Evolutionary conservation across 2,113 vertebrate genomes (phyloP).

Genomic region (Misgurnus mizolepis): DNA sequence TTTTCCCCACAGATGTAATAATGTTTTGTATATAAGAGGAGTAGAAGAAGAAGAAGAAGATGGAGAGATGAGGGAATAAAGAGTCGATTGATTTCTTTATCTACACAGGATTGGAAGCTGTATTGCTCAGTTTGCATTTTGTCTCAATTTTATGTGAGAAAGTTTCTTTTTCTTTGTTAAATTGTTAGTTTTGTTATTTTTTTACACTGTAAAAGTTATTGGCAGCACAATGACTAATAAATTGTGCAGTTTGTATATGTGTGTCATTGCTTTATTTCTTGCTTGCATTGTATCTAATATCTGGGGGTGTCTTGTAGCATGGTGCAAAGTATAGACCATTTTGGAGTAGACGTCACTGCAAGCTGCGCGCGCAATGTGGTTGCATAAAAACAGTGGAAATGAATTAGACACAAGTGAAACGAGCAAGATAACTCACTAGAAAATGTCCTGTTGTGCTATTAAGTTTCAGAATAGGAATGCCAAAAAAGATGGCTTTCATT

Average conservation of each 20-base stretch:
- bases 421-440: no score
- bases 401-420: no score
- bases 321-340: no score
- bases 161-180: constrained; percentile 58
- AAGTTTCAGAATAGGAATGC: no score
- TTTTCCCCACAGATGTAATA: constrained; percentile 87
- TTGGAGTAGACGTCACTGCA: no score
- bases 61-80: constrained; percentile 97
- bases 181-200: constrained; percentile 43
- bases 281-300: neutral
- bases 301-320: neutral
- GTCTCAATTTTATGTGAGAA: constrained; percentile 48
- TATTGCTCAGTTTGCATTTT: constrained; percentile 45
- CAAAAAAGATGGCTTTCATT: no score
- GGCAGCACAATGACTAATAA: constrained; percentile 47
- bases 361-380: no score
- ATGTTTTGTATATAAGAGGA: constrained; percentile 97
- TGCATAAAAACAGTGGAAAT: no score
- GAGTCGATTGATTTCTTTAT: neutral
- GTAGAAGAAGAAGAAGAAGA: constrained; percentile 99
- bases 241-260: constrained; percentile 59
- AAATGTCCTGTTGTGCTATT: no score
- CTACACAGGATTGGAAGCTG: neutral
- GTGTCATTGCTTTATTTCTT: constrained; percentile 4
- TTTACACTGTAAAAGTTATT: constrained; percentile 44